Conservation (phyloP, 2,797 vertebrate species). For the Notolabrus celidotus region DNA sequence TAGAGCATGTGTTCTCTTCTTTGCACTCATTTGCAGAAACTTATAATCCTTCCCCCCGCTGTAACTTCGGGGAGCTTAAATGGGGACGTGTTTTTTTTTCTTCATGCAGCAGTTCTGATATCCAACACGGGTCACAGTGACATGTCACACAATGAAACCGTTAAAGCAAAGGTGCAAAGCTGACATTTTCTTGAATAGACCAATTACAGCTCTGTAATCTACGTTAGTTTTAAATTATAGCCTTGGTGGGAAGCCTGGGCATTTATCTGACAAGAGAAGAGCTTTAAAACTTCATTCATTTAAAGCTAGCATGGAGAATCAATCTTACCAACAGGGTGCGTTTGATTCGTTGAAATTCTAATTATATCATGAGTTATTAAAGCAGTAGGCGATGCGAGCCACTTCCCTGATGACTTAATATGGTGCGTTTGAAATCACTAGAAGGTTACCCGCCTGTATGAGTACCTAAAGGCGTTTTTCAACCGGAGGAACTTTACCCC, state of each 20-base stretch:
- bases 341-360: no score
- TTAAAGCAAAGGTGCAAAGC: constrained; percentile 62
- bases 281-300: constrained; percentile 40
- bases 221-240: constrained; percentile 57
- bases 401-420: no score
- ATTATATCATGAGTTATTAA: no score
- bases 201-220: constrained; percentile 64
- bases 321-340: no score
- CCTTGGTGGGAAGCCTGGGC: constrained; percentile 5
- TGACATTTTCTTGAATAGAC: constrained; percentile 53
- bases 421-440: no score
- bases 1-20: constrained; percentile 19
- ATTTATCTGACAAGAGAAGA: constrained; percentile 32
- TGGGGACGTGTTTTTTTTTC: constrained; percentile 2
- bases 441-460: no score
- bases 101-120: constrained; percentile 27
- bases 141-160: constrained; percentile 64
- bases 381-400: no score
- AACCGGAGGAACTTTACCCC: no score
- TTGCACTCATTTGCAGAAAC: constrained; percentile 42
- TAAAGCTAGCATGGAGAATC: no score
- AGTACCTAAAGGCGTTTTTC: no score
- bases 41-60: constrained; percentile 47
- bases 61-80: constrained; percentile 45
- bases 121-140: constrained; percentile 53